Evolutionary conservation across 2,797 vertebrate genomes (phyloP).

Genomic region (Takifugu ocellatus): DNA sequence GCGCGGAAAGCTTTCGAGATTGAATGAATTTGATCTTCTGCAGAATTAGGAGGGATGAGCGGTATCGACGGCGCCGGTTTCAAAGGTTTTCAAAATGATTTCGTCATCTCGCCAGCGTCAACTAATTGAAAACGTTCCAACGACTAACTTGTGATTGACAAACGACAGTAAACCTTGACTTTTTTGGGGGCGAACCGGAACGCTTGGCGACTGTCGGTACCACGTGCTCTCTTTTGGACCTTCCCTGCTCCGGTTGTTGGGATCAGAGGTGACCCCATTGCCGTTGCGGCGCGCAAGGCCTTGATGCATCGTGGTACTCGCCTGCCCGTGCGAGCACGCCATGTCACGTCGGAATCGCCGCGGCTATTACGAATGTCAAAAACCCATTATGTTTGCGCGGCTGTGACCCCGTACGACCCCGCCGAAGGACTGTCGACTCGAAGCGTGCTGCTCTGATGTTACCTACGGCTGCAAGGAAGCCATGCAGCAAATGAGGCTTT

Average conservation of each 20-base stretch:
- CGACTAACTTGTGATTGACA: background rate
- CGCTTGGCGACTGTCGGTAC: conserved; percentile 26
- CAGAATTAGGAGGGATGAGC: conserved; percentile 20
- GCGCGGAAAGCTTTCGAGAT: conserved; percentile 23
- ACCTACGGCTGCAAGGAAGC: background rate
- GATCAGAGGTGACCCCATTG: conserved; percentile 4
- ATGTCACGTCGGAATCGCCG: conserved; percentile 12
- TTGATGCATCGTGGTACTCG: too few species aligned
- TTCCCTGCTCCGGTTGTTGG: conserved; percentile 20
- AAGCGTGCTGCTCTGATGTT: background rate
- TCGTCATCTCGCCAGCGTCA: too few species aligned
- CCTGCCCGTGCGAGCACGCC: conserved; percentile 1
- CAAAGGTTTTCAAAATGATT: too few species aligned
- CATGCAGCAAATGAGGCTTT: too few species aligned
- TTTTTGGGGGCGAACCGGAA: background rate
- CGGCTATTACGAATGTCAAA: conserved; percentile 12
- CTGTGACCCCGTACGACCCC: conserved; percentile 11
- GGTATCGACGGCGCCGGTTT: too few species aligned
- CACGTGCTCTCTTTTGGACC: conserved; percentile 34
- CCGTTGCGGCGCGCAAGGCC: too few species aligned
- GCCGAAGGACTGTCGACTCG: conserved; percentile 9
- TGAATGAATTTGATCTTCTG: conserved; percentile 25
- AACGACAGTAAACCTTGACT: background rate
- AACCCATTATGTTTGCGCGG: conserved; percentile 6
- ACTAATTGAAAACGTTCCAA: background rate